phyloP scores from a whole-genome alignment of 2,797 vertebrate species.

The Arnoldichthys spilopterus region DNA sequence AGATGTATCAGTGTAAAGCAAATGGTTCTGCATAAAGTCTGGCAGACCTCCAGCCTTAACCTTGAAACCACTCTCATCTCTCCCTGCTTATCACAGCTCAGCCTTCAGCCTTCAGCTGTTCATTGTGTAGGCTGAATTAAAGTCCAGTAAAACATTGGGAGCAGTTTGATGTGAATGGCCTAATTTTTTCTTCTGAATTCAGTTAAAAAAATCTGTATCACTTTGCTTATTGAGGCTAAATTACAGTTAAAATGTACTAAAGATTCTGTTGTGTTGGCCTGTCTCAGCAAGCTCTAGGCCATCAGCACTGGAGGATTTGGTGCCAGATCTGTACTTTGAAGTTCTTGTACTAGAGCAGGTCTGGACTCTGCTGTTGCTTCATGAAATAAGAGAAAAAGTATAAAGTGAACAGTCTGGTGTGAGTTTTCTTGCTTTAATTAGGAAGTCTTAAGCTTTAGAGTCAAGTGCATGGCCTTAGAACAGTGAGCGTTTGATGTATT shows the following conservation, averaged over 20 bases:
- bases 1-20: constrained; percentile 22
- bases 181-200: too few relatives aligned
- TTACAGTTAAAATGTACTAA: neutral
- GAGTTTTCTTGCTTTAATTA: neutral
- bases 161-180: neutral
- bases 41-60: constrained; percentile 20
- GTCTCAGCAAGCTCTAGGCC: neutral
- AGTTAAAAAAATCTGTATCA: too few relatives aligned
- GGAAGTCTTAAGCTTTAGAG: neutral
- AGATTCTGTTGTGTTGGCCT: neutral
- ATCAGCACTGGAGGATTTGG: neutral
- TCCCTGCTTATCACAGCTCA: constrained; percentile 24
- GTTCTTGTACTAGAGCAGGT: neutral
- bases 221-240: too few relatives aligned
- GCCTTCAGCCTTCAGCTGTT: constrained; percentile 17
- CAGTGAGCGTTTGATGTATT: neutral
- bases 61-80: constrained; percentile 19
- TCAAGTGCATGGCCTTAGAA: neutral
- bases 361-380: neutral
- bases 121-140: neutral
- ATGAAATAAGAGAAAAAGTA: neutral
- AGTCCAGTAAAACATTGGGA: neutral
- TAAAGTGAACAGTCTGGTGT: neutral
- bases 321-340: neutral
- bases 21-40: constrained; percentile 42